Evolutionary conservation across 1,140 invertebrate species (phyloP).

Genomic region (Drosophila repleta): DNA sequence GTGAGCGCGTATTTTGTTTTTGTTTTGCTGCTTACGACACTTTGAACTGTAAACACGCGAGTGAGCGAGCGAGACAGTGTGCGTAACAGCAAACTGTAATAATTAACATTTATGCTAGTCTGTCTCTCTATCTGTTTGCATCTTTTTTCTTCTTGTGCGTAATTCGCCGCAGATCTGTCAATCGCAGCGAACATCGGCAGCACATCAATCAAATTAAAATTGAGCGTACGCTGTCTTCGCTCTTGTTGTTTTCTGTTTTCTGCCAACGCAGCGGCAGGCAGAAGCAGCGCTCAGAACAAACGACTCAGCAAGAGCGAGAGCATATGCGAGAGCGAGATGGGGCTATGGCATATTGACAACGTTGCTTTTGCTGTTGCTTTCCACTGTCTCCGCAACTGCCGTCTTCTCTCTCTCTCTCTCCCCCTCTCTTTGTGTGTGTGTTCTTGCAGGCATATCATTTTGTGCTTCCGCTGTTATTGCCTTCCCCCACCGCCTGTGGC

Average conservation of each 20-base stretch:
- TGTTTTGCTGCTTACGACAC: slow-evolving; percentile 19
- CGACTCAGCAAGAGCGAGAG: slow-evolving; percentile 22
- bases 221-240: slow-evolving; percentile 31
- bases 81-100: slow-evolving; percentile 3
- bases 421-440: not conserved
- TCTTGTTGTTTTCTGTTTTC: slow-evolving; percentile 35
- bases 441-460: slow-evolving; percentile 60
- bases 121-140: slow-evolving; percentile 28
- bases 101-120: slow-evolving; percentile 6
- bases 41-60: slow-evolving; percentile 38
- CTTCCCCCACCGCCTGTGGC: slow-evolving; percentile 7
- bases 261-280: slow-evolving; percentile 56
- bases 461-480: slow-evolving; percentile 68
- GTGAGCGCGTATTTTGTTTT: slow-evolving; percentile 10
- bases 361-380: slow-evolving; percentile 28
- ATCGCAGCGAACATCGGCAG: slow-evolving; percentile 48
- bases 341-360: slow-evolving; percentile 14
- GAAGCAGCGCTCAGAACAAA: slow-evolving; percentile 30
- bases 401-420: slow-evolving; percentile 3
- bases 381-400: slow-evolving; percentile 15
- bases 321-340: slow-evolving; percentile 3
- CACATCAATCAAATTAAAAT: slow-evolving; percentile 67
- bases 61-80: not conserved
- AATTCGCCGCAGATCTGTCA: slow-evolving; percentile 55
- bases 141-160: slow-evolving; percentile 26